A percentile compares a stretch with the other conserved stretches of the same genome.
Evolutionary conservation across 1,140 invertebrate genomes (phyloP).

Genomic region (Venturia canescens): DNA sequence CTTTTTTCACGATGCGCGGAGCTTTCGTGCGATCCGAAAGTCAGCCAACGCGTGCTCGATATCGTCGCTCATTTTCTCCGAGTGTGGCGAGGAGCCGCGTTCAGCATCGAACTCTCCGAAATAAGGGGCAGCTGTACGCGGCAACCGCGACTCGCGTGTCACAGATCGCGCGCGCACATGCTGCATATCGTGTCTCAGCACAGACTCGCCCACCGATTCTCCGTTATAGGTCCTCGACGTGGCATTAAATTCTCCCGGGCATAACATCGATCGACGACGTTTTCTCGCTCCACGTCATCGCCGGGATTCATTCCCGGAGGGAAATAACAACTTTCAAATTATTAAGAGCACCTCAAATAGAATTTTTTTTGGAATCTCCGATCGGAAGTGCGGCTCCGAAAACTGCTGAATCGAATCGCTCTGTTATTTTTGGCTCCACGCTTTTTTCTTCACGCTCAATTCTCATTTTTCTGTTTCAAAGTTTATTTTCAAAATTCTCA

Average conservation of each 20-base stretch:
- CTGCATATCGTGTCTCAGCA: background rate
- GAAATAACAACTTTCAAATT: too few species aligned
- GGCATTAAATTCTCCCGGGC: constrained; percentile 51
- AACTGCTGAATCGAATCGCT: too few species aligned
- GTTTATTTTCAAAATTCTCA: too few species aligned
- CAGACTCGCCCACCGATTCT: constrained; percentile 39
- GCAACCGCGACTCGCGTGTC: background rate
- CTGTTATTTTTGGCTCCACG: too few species aligned
- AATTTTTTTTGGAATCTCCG: background rate
- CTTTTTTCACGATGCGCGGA: background rate
- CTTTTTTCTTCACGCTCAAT: too few species aligned
- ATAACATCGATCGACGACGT: constrained; percentile 43
- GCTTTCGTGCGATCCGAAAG: background rate
- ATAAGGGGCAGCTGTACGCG: constrained; percentile 5
- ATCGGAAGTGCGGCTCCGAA: too few species aligned
- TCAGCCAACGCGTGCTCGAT: background rate
- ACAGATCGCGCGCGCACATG: background rate
- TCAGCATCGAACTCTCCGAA: constrained; percentile 10
- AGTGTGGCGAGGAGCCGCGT: background rate
- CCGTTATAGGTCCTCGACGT: constrained; percentile 43
- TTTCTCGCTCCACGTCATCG: constrained; percentile 34
- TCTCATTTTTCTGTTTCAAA: too few species aligned
- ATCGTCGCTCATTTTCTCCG: background rate
- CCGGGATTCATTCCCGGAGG: background rate
- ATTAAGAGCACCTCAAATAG: background rate